Base-by-base conservation (phyloP, 2,797 vertebrate species). In the Xiphophorus birchmanni region DNA sequence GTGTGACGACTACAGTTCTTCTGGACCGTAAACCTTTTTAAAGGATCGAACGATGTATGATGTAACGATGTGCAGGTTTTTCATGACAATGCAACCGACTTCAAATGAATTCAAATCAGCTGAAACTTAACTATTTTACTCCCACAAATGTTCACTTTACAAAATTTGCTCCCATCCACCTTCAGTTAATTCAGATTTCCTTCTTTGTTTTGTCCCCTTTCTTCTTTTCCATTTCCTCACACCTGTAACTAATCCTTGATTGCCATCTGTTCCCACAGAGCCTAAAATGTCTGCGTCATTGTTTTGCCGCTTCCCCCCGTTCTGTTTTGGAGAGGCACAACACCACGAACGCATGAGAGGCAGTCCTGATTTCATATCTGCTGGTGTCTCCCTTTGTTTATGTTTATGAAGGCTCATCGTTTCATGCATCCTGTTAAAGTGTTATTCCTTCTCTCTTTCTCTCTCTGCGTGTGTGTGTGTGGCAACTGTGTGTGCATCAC, bases 241-340 rank as follows among this genome's bases (percentile, higher is more conserved):
- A 84, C 87, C 80, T 89, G 87, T 88, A 90, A 89, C 91, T 89
- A 89, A 88, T 90, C 88, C 87, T 63, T 5, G 1, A 77, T 88
- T 77, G 65, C 81, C 84, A 82, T 80, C 79, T 76, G 42, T 89
- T 86, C 87, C 79, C 80, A 87, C 63, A 75, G 84, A 80, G 80
- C 74, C 86, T 81, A 81, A 67, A 75, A 85, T 82, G 85, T 88
- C 58, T 40, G 75, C 81, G 3, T 69, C 76, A 79, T 80, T 90
- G 85, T 87, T 91, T 60, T 87, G 80, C 80, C 52, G 79, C 82
- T 90, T 2, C 18, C 48, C 48, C 76, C 80, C 40, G 15, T 73
- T 82, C 84, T 54, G 29, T 35, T 86, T 6, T 5, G 47, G 83
- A 50, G 67, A 79, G 37, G 63, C 67, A 5, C 3, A 0, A 5